phyloP scores from a whole-genome alignment of 53 echinoderm and acorn worm species.

The Apostichopus leukothele region DNA sequence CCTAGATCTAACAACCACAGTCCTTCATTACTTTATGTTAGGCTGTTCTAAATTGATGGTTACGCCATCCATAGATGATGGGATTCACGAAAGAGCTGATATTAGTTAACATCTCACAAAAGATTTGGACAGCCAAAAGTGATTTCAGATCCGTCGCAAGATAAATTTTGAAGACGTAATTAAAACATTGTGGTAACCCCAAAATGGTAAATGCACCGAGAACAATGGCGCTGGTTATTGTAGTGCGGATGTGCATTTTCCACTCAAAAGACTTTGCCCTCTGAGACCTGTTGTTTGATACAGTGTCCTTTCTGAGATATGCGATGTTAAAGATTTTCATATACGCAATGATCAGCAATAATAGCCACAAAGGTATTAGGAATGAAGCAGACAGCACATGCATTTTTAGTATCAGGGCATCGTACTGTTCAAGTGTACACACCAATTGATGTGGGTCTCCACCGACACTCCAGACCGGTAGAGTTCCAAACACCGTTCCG shows the following conservation, averaged over 20 bases:
- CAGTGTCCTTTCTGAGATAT: background rate
- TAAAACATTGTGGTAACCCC: background rate
- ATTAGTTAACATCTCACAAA: background rate
- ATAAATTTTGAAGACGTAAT: background rate
- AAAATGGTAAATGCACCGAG: background rate
- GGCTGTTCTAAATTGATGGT: background rate
- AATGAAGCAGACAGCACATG: background rate
- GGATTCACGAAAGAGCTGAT: slow-evolving; percentile 3
- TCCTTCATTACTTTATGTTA: background rate
- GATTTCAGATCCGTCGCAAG: background rate
- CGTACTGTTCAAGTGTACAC: background rate
- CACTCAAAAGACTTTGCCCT: background rate
- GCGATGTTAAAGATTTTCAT: background rate
- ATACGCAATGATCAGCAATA: background rate
- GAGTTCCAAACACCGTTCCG: background rate
- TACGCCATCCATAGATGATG: slow-evolving; percentile 5
- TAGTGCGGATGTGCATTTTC: background rate
- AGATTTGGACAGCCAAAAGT: background rate
- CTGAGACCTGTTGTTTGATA: background rate
- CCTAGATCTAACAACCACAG: background rate
- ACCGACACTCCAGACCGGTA: slow-evolving; percentile 14
- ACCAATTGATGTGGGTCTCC: slow-evolving; percentile 11
- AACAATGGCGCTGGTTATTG: background rate
- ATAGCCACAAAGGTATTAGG: background rate
- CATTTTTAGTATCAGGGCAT: background rate